phyloP scores from a whole-genome alignment of 2,113 vertebrate species.

The Mohoua ochrocephala region DNA sequence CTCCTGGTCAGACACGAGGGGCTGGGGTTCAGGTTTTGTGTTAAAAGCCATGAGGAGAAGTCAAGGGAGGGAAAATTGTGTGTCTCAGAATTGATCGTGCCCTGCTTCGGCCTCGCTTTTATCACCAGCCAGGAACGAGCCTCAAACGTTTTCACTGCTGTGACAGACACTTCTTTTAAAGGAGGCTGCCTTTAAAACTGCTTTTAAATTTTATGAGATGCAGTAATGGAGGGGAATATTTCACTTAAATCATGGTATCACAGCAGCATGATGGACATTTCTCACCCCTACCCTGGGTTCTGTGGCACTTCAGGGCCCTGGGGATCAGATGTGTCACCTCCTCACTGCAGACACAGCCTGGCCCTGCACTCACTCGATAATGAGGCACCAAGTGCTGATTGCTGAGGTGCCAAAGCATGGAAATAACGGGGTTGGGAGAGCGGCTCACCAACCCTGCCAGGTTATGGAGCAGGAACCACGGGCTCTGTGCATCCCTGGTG shows the following conservation, averaged over 20 bases:
- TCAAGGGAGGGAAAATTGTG: background rate
- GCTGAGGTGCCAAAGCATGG: background rate
- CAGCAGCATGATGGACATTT: background rate
- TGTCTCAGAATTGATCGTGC: background rate
- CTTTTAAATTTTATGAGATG: background rate
- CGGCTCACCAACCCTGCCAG: fast-evolving
- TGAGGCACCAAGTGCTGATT: background rate
- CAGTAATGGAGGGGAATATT: background rate
- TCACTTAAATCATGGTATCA: background rate
- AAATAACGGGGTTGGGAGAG: background rate
- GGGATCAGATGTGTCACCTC: background rate
- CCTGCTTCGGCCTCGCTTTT: background rate
- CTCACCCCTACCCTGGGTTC: background rate
- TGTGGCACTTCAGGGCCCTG: background rate
- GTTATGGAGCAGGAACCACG: background rate
- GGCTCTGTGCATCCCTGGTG: background rate
- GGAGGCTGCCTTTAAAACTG: background rate
- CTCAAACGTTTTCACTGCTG: background rate
- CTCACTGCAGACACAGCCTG: background rate
- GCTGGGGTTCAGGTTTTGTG: background rate
- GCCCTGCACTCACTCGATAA: fast-evolving
- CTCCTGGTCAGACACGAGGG: background rate
- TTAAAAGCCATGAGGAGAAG: background rate
- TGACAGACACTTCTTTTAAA: background rate
- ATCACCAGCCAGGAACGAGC: background rate